A percentile compares a stretch with the other conserved stretches of the same genome.
phyloP scores from a whole-genome alignment of 1,140 invertebrate species.

The Bombus superbus region DNA sequence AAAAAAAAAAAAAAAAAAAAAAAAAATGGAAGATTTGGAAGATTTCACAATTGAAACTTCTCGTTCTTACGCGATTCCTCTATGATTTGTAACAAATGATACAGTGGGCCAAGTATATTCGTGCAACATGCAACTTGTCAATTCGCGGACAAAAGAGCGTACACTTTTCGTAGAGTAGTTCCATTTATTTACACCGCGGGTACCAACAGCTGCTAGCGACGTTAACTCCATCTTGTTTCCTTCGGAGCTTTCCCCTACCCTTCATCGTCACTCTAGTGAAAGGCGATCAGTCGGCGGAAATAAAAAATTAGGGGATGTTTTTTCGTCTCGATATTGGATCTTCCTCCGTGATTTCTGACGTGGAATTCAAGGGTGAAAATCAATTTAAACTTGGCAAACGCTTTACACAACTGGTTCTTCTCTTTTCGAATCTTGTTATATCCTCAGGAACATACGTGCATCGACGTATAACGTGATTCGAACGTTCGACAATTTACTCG shows the following conservation, averaged over 20 bases:
- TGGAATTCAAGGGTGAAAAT: slow-evolving; percentile 18
- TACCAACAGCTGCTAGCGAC: slow-evolving; percentile 70
- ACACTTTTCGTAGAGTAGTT: slow-evolving; percentile 46
- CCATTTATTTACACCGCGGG: slow-evolving; percentile 68
- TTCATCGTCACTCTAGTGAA: slow-evolving; percentile 23
- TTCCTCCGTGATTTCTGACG: not conserved
- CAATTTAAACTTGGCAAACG: slow-evolving; percentile 16
- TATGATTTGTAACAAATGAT: too few relatives aligned
- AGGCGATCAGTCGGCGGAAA: slow-evolving; percentile 35
- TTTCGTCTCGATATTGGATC: slow-evolving; percentile 29
- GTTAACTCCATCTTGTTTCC: slow-evolving; percentile 64
- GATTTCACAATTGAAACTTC: too few relatives aligned
- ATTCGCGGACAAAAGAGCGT: slow-evolving; percentile 42
- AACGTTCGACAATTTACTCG: too few relatives aligned
- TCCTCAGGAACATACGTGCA: not conserved
- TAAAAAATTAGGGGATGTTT: slow-evolving; percentile 38
- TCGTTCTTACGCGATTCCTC: too few relatives aligned
- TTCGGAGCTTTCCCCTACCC: not conserved
- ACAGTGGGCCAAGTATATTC: too few relatives aligned
- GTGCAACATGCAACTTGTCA: slow-evolving; percentile 23
- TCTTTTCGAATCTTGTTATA: not conserved
- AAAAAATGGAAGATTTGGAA: too few relatives aligned
- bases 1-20: too few relatives aligned
- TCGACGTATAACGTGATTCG: too few relatives aligned
- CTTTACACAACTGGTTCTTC: not conserved